Base-by-base conservation (phyloP, 2,888 invertebrate genomes). In the Rhamphomyia laevipes region DNA sequence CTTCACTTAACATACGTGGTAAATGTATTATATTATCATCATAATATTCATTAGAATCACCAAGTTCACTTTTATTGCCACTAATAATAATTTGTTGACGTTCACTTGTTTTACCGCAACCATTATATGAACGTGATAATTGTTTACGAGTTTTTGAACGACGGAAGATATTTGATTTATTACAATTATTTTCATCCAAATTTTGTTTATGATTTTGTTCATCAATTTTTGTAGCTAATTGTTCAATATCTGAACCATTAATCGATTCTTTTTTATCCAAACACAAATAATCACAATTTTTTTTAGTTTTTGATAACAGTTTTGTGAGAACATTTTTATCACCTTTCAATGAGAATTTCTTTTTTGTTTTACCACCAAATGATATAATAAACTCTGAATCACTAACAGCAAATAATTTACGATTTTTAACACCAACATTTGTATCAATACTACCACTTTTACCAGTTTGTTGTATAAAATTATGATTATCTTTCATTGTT, bases 321-420 rank as follows among this genome's bases (percentile, higher is more conserved):
- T 66, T 61, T 53, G 64, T 64, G 2, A 70, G 53, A 51, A 70
- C 70, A 35, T 67, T 63, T 47, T 62, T 66, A 47, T 67, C 61
- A 17, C 58, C 62, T 48, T 67, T 66, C 6, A 59, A 48, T 1
- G 60, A 54, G 11, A 43, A 27, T 40, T 52, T 54, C 45, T 46
- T 54, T 3, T 49, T 49, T 4, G 49, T 43, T 47, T 58, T 62
- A 1, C 61, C 64, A 16, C 58, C 56, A 40, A 62, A 59, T 13
- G 61, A 63, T 40, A 64, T 60, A 15, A 69, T 51, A 51, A 71
- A 71, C 47, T 70, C 70, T 1, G 70, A 70, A 49, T 70, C 70
- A 55, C 70, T 70, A 13, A 65, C 53, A 3, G 71, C 70, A 21
- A 66, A 63, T 3, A 64, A 53, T 54, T 66, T 68, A 45, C 62